These are phyloP conservation scores for Meta bourneti DNA, from an alignment of 2,888 invertebrate genomes.

Conservation along the genomic window DNA sequence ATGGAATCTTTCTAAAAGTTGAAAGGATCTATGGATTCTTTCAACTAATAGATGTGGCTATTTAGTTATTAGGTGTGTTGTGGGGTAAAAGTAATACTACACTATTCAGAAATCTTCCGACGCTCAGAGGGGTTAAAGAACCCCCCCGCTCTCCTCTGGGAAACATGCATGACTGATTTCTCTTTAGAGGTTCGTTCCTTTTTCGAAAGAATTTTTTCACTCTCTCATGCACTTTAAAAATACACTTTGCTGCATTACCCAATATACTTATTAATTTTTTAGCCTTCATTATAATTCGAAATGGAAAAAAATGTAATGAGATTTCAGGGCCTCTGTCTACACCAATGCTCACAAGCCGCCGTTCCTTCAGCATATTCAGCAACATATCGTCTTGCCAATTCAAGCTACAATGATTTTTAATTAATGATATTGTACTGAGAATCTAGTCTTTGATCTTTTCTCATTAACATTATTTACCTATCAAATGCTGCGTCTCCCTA, in stretches of 20 bases:
- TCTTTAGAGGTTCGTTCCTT: neutral
- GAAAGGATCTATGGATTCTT: too few species aligned
- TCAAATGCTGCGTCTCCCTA: neutral
- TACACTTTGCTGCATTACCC: too few species aligned
- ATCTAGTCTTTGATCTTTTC: neutral
- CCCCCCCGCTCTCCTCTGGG: neutral
- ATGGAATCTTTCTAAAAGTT: too few species aligned
- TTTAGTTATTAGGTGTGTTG: too few species aligned
- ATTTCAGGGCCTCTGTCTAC: neutral
- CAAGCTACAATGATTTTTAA: conserved; percentile 1
- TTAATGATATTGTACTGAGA: neutral
- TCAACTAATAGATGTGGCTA: too few species aligned
- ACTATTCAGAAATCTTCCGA: too few species aligned
- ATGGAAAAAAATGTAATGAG: neutral
- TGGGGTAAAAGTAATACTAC: too few species aligned
- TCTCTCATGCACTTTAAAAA: neutral
- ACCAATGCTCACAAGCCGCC: neutral
- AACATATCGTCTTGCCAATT: neutral
- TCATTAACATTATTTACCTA: neutral
- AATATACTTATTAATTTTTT: neutral
- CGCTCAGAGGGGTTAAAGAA: neutral
- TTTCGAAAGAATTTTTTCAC: neutral
- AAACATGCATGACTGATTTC: neutral
- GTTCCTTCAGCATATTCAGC: too few species aligned
- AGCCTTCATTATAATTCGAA: neutral